Evolutionary conservation across 2,888 invertebrate species (phyloP), one percentile per base, ranked within the genome.

Genomic region (Chelonus formosanus): DNA sequence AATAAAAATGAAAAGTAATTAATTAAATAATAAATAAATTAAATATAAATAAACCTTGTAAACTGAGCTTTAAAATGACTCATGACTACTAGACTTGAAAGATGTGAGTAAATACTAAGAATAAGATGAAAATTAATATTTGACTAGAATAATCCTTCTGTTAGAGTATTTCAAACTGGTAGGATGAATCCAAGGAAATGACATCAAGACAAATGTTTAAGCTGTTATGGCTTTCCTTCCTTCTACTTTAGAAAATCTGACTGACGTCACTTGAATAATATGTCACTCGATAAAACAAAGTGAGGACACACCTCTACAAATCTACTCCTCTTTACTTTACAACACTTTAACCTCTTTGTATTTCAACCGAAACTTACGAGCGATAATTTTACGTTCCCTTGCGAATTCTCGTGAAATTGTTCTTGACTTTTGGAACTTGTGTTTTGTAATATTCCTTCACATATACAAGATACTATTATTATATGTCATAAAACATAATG

Each of bases 271-370:
- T 58, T 5, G 8, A 34, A 34, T n/a, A 58, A 58, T 58, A 45
- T 8, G 34, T 31, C 8, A 45, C 32, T 56, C 20, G 36, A 34
- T 40, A 36, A 20, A 59, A 35, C 36, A 44, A 59, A 65, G 65
- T 54, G 44, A 57, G n/a, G 63, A 58, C 58, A 59, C 58, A 52
- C 65, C 65, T 59, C 59, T 44, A 20, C 58, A 57, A 52, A 59
- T 54, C 45, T 45, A 58, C 58, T 45, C 1, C 40, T 40, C 40
- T 40, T 40, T 6, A 40, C 58, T 58, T 58, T 45, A 56, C 35
- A 34, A 34, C 34, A 34, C 44, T 58, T 58, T n/a, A 45, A 44
- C 45, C 58, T 58, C 58, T 58, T 58, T 58, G 58, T 58, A 58
- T 58, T 58, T 45, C 20, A n/a, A 47, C 44, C 35, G 20, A 31